Evolutionary conservation across 2,888 invertebrate genomes (phyloP).

Genomic region (Venusia cambrica): DNA sequence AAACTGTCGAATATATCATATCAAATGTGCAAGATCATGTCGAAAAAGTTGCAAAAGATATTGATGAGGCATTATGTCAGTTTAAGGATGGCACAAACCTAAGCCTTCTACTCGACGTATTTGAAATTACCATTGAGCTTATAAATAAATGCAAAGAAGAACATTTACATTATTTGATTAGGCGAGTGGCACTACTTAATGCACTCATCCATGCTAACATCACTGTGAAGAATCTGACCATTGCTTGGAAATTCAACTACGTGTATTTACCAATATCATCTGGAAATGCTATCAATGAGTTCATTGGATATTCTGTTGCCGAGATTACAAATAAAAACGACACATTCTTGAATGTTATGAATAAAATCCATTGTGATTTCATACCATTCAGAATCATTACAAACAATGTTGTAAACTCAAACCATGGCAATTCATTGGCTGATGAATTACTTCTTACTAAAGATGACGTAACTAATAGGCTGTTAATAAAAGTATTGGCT

Average conservation of each 20-base stretch:
- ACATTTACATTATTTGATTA: conserved; percentile 54
- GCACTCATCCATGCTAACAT: conserved; percentile 57
- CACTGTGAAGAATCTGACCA: conserved; percentile 60
- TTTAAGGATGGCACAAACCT: conserved; percentile 59
- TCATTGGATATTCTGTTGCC: conserved; percentile 40
- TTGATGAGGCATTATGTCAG: conserved; percentile 33
- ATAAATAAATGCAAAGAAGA: conserved; percentile 57
- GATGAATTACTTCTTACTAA: conserved; percentile 36
- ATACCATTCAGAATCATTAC: conserved; percentile 57
- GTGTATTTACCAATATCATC: conserved; percentile 68
- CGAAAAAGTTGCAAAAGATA: conserved; percentile 16
- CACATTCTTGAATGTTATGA: conserved; percentile 24
- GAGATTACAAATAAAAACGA: conserved; percentile 2
- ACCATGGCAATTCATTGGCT: conserved; percentile 18
- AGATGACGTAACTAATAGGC: conserved; percentile 45
- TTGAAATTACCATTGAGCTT: conserved; percentile 54
- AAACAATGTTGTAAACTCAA: conserved; percentile 35
- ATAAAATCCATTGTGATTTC: conserved; percentile 49
- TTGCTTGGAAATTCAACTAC: conserved; percentile 72
- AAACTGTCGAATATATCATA: conserved; percentile 56
- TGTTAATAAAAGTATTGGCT: conserved; percentile 53
- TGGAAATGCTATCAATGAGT: conserved; percentile 54
- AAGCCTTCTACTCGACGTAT: conserved; percentile 50
- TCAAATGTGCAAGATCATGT: conserved; percentile 30
- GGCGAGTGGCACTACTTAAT: conserved; percentile 52